Conservation (phyloP, 2,113 vertebrate genomes). For the Notarius lentiginosus region DNA sequence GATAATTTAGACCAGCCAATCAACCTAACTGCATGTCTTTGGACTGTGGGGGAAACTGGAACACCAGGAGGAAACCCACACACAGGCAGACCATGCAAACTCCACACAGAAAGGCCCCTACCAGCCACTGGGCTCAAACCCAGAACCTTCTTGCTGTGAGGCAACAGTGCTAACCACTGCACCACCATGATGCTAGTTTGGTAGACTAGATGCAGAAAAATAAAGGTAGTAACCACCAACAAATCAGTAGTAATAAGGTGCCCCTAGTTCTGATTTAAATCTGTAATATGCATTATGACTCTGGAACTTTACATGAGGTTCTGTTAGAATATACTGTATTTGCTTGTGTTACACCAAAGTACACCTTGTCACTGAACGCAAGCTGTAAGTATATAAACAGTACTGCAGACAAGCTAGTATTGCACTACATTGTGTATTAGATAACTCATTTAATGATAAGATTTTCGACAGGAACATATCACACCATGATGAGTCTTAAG, state of each 20-base stretch:
- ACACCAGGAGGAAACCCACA: too few relatives aligned
- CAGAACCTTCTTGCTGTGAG: too few relatives aligned
- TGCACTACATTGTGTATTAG: neutral
- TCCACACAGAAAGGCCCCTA: too few relatives aligned
- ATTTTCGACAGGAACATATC: neutral
- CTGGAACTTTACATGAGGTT: neutral
- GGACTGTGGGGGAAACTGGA: too few relatives aligned
- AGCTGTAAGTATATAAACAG: constrained; percentile 1
- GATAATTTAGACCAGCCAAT: too few relatives aligned
- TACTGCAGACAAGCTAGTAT: neutral
- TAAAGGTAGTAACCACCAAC: neutral
- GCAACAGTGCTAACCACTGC: too few relatives aligned
- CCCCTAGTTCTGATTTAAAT: neutral
- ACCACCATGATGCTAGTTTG: too few relatives aligned
- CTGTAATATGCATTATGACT: neutral
- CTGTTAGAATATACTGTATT: neutral
- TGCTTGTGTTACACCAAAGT: constrained; percentile 1
- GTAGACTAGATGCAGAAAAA: neutral
- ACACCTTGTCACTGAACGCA: neutral
- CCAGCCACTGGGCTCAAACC: too few relatives aligned
- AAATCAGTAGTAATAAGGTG: neutral
- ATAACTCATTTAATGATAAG: neutral
- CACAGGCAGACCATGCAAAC: too few relatives aligned
- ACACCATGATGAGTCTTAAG: neutral
- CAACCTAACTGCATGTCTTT: too few relatives aligned